Evolutionary conservation across 2,888 invertebrate genomes (phyloP).

Genomic region (Lasius fuliginosus): DNA sequence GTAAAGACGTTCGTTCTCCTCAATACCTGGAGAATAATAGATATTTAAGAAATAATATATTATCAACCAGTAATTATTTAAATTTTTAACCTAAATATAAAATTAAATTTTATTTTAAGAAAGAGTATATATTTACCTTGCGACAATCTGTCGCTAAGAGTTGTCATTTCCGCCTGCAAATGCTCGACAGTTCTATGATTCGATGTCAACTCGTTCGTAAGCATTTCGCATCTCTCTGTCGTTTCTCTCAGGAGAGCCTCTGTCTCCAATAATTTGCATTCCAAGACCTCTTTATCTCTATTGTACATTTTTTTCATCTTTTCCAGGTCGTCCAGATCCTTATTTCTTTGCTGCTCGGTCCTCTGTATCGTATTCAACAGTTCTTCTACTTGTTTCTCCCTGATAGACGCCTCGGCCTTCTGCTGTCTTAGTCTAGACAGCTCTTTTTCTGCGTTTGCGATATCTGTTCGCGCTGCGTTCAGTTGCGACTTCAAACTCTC

Average conservation of each 20-base stretch:
- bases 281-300: slow-evolving; percentile 90
- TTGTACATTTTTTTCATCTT: slow-evolving; percentile 89
- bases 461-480: slow-evolving; percentile 89
- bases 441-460: slow-evolving; percentile 91
- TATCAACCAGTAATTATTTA: background rate
- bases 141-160: slow-evolving; percentile 89
- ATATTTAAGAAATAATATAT: slow-evolving; percentile 44
- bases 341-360: slow-evolving; percentile 92
- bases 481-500: slow-evolving; percentile 91
- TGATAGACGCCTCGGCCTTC: slow-evolving; percentile 90
- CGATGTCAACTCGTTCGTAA: slow-evolving; percentile 90
- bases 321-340: slow-evolving; percentile 90
- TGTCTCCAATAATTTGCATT: slow-evolving; percentile 89
- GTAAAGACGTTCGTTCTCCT: slow-evolving; percentile 93
- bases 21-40: slow-evolving; percentile 87
- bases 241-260: slow-evolving; percentile 91
- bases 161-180: slow-evolving; percentile 90
- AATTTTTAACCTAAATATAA: slow-evolving; percentile 3
- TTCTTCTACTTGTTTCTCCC: slow-evolving; percentile 93
- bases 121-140: slow-evolving; percentile 85
- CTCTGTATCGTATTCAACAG: slow-evolving; percentile 91
- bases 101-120: background rate
- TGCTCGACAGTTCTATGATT: slow-evolving; percentile 90
- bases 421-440: slow-evolving; percentile 91
- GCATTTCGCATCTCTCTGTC: slow-evolving; percentile 89